Evolutionary conservation across 2,797 vertebrate genomes (phyloP).

Genomic region (Sebastes hubbsi): DNA sequence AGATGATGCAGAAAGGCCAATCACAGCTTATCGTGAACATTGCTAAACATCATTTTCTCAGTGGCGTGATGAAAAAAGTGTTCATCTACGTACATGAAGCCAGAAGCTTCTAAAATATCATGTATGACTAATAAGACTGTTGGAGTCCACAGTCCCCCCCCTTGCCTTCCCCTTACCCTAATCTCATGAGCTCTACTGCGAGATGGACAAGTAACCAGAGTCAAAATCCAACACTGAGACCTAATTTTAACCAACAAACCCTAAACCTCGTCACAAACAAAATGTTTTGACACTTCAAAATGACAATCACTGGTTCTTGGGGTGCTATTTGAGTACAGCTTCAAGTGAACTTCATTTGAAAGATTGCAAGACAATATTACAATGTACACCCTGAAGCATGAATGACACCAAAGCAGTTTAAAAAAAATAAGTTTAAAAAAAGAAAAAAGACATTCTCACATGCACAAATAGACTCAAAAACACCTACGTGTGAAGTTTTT

Average conservation of each 20-base stretch:
- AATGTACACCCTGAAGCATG: neutral
- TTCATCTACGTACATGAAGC: neutral
- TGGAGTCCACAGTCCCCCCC: neutral
- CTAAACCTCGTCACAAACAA: neutral
- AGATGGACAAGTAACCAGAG: neutral
- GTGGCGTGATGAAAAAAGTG: neutral
- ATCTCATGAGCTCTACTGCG: slow-evolving; percentile 14
- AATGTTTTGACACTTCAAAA: neutral
- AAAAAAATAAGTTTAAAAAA: neutral
- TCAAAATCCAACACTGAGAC: neutral
- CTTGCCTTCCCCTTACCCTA: slow-evolving; percentile 5
- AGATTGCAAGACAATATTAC: neutral
- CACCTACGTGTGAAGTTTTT: neutral
- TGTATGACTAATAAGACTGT: slow-evolving; percentile 6
- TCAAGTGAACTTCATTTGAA: neutral
- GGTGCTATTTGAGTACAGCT: neutral
- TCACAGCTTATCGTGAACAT: neutral
- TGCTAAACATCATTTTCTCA: neutral
- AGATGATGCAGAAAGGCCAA: neutral
- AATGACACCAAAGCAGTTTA: neutral
- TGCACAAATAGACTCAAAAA: neutral
- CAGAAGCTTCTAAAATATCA: slow-evolving; percentile 26
- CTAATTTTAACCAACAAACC: slow-evolving; percentile 19
- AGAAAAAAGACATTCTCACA: neutral
- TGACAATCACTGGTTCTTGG: neutral